These are phyloP conservation scores for Crotophaga sulcirostris DNA, from an alignment of 2,113 vertebrate species.

Conservation along the genomic window DNA sequence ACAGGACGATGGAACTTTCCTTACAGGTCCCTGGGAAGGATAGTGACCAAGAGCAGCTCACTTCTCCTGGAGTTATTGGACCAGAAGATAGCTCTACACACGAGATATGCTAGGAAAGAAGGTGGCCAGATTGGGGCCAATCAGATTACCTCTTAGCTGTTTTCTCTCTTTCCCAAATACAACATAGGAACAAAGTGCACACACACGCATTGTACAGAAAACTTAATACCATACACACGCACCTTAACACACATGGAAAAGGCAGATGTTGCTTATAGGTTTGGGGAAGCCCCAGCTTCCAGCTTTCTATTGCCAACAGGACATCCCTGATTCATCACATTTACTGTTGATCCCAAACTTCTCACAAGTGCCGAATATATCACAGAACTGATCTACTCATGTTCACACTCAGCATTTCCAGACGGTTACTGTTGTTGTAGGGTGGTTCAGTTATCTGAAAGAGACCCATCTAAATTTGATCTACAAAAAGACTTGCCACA, in stretches of 20 bases:
- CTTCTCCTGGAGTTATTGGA: not conserved
- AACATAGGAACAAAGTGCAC: not conserved
- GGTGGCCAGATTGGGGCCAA: not conserved
- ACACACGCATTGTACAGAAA: not conserved
- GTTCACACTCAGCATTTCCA: not conserved
- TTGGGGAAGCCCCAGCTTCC: not conserved
- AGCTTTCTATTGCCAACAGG: not conserved
- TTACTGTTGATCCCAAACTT: not conserved
- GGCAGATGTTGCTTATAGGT: not conserved
- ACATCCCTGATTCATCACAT: not conserved
- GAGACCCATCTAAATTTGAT: not conserved
- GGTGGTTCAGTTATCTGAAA: not conserved
- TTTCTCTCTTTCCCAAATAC: not conserved
- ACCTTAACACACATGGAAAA: not conserved
- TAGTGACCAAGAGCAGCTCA: not conserved
- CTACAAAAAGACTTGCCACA: not conserved
- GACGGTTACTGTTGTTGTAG: not conserved
- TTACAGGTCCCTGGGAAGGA: not conserved
- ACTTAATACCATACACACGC: too few species aligned
- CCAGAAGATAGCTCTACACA: not conserved
- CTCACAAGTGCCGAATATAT: accelerated
- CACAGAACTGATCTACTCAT: not conserved
- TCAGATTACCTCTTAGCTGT: not conserved
- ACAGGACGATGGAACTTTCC: not conserved
- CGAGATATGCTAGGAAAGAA: not conserved